Percentiles rank a stretch among this genome's conserved stretches.
Evolutionary conservation across 2,113 vertebrate species (phyloP).

Genomic region (Anas platyrhynchos): DNA sequence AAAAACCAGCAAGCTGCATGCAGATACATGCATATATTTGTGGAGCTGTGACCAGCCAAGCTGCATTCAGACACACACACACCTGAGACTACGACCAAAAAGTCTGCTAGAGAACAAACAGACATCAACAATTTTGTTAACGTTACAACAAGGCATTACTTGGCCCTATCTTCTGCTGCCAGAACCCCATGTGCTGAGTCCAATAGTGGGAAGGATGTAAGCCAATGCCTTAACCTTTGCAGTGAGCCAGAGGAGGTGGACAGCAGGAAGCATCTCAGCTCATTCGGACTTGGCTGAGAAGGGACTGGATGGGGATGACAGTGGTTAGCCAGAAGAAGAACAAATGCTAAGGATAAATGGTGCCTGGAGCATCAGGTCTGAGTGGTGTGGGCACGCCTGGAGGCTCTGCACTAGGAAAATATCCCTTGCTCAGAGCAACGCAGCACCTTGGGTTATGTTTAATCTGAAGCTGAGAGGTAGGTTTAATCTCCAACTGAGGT

Average conservation of each 20-base stretch:
- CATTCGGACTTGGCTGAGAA: not conserved
- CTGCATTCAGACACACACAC: not conserved
- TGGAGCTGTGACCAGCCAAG: not conserved
- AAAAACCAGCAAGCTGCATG: not conserved
- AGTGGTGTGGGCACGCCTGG: rapidly evolving
- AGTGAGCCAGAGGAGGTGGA: not conserved
- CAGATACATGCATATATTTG: not conserved
- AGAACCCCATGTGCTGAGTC: not conserved
- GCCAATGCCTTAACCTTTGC: not conserved
- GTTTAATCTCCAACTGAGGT: not conserved
- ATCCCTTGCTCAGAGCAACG: not conserved
- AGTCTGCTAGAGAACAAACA: not conserved
- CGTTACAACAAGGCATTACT: not conserved
- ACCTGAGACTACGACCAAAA: not conserved
- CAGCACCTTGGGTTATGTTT: not conserved
- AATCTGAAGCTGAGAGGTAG: not conserved
- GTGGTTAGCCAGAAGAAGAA: rapidly evolving
- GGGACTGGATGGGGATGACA: not conserved
- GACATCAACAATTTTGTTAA: not conserved
- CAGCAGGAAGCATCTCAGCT: not conserved
- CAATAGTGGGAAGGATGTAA: not conserved
- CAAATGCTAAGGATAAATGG: rapidly evolving
- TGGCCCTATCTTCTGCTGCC: not conserved
- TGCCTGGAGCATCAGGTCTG: not conserved
- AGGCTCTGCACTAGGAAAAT: not conserved